Conservation (phyloP, 2,888 invertebrate species). For the Leucozona laternaria region DNA sequence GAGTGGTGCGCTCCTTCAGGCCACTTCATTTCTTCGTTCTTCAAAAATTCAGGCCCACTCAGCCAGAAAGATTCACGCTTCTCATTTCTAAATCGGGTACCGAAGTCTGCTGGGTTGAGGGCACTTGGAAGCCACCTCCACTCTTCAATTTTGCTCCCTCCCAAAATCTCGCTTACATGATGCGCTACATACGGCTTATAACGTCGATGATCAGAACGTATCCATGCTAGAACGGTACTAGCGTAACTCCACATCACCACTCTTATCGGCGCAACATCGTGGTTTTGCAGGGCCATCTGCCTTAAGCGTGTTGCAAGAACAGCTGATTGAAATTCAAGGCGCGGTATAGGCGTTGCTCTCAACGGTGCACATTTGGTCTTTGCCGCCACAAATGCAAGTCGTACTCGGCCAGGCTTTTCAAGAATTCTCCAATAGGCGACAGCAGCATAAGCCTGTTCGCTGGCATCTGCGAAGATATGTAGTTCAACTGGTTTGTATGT, state of each 20-base stretch:
- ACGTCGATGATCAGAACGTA: constrained; percentile 73
- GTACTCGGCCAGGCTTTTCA: constrained; percentile 11
- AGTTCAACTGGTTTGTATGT: constrained; percentile 37
- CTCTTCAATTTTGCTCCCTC: constrained; percentile 44
- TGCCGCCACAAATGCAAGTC: constrained; percentile 36
- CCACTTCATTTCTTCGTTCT: constrained; percentile 41
- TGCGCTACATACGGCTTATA: constrained; percentile 63
- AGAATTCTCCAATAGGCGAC: constrained; percentile 59
- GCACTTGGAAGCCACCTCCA: constrained; percentile 70
- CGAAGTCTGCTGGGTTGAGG: constrained; percentile 45
- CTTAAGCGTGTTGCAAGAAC: constrained; percentile 33
- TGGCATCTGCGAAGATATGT: constrained; percentile 67
- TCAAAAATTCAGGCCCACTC: constrained; percentile 37
- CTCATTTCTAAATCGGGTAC: constrained; percentile 34
- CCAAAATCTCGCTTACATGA: constrained; percentile 48
- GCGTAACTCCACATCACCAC: constrained; percentile 26
- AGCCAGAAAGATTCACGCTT: background rate
- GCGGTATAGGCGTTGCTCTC: constrained; percentile 33
- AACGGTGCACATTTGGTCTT: constrained; percentile 47
- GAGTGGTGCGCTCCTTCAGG: background rate
- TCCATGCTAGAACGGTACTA: constrained; percentile 69
- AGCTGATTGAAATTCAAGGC: constrained; percentile 37
- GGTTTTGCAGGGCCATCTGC: constrained; percentile 9
- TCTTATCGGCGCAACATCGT: constrained; percentile 14
- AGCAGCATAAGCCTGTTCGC: constrained; percentile 68